Evolutionary conservation across 1,140 invertebrate genomes (phyloP).

Genomic region (Drosophila rufa): DNA sequence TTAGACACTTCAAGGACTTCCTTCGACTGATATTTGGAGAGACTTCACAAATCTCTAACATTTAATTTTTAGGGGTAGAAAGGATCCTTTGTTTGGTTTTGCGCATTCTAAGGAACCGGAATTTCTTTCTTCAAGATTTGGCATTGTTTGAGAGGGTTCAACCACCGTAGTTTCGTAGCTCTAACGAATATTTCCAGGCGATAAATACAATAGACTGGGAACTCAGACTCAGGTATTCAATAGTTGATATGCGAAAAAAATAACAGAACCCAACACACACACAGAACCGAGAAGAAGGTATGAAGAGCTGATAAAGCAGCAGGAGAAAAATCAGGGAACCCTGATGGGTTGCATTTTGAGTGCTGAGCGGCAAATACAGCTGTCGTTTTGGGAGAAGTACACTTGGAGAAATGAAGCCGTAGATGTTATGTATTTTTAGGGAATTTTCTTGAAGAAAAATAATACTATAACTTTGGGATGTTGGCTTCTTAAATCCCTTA

Average conservation of each 20-base stretch:
- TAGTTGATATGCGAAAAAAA: constrained; percentile 62
- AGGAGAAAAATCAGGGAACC: constrained; percentile 22
- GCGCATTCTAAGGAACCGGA: constrained; percentile 32
- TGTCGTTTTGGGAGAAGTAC: constrained; percentile 44
- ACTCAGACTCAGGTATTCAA: constrained; percentile 38
- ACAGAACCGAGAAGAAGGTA: constrained; percentile 11
- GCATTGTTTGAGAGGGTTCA: constrained; percentile 20
- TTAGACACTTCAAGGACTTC: constrained; percentile 48
- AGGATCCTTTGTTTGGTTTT: constrained; percentile 37
- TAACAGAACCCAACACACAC: constrained; percentile 5
- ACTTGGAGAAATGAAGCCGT: not conserved
- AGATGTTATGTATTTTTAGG: not conserved
- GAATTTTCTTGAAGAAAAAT: not conserved
- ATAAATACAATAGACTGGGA: constrained; percentile 12
- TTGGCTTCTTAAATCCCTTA: too few relatives aligned
- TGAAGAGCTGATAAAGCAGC: constrained; percentile 50
- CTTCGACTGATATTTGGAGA: constrained; percentile 8
- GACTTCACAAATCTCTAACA: not conserved
- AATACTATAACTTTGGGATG: too few relatives aligned
- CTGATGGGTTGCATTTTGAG: constrained; percentile 41
- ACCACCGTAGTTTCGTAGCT: constrained; percentile 18
- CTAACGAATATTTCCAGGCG: constrained; percentile 1
- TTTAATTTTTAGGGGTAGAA: constrained; percentile 10
- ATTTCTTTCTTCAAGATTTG: constrained; percentile 26
- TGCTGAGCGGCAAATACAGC: constrained; percentile 64